Percentiles rank a stretch among this genome's conserved stretches.
Evolutionary conservation across 1,140 invertebrate species (phyloP).

Genomic region (Melitaea cinxia): DNA sequence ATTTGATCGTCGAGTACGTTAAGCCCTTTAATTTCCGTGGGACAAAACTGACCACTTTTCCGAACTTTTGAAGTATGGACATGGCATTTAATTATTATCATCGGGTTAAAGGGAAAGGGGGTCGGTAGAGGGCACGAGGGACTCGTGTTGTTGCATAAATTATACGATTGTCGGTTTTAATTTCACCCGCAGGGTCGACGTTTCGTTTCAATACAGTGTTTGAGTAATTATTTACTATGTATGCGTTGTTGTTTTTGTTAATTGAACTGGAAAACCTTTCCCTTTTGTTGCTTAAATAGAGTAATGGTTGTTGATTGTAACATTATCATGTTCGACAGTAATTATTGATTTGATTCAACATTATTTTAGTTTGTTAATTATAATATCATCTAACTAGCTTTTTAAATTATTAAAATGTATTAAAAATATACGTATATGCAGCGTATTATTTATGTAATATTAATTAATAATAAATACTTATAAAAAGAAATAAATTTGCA

Average conservation of each 20-base stretch:
- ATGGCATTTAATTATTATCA: constrained; percentile 37
- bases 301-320: neutral
- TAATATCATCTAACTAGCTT: too few relatives aligned
- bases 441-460: too few relatives aligned
- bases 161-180: constrained; percentile 55
- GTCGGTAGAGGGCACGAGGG: neutral
- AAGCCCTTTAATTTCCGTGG: constrained; percentile 16
- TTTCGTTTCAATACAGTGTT: constrained; percentile 27
- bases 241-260: constrained; percentile 20
- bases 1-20: constrained; percentile 16
- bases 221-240: constrained; percentile 22
- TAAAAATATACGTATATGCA: too few relatives aligned
- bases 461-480: too few relatives aligned
- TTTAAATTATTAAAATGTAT: too few relatives aligned
- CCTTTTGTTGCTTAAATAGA: constrained; percentile 13
- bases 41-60: constrained; percentile 24
- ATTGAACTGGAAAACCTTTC: constrained; percentile 18
- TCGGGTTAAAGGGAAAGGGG: constrained; percentile 20
- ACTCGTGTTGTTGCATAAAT: constrained; percentile 50
- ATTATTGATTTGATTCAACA: too few relatives aligned
- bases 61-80: constrained; percentile 25
- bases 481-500: too few relatives aligned
- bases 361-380: too few relatives aligned
- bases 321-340: too few relatives aligned
- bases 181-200: constrained; percentile 37